These are phyloP conservation scores for Nothoprocta pentlandii DNA, from an alignment of 2,113 vertebrate species.

Conservation along the genomic window DNA sequence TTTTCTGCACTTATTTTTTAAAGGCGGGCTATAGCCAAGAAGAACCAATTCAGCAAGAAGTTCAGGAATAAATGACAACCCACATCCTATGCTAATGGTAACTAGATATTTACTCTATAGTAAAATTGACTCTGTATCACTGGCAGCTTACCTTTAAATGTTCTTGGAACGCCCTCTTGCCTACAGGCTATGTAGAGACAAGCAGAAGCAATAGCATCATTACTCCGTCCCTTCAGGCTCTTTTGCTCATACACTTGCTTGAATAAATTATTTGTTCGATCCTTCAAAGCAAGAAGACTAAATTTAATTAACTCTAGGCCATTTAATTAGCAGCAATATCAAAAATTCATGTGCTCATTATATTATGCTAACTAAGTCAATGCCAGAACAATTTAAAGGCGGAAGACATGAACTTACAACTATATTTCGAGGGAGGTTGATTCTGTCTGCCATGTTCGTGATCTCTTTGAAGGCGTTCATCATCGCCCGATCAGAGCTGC, in stretches of 20 bases:
- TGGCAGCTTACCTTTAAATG: slow-evolving; percentile 92
- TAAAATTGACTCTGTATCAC: not conserved
- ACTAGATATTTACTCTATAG: not conserved
- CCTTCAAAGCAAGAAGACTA: slow-evolving; percentile 83
- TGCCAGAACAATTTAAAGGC: slow-evolving; percentile 61
- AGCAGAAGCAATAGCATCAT: slow-evolving; percentile 97
- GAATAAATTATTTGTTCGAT: slow-evolving; percentile 99
- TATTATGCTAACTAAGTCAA: slow-evolving; percentile 76
- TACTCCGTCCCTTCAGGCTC: slow-evolving; percentile 97
- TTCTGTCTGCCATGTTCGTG: slow-evolving; percentile 97
- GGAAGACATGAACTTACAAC: slow-evolving; percentile 83
- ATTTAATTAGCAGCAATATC: slow-evolving; percentile 79
- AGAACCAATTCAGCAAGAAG: not conserved
- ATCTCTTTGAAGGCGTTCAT: slow-evolving; percentile 99
- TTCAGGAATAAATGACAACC: not conserved
- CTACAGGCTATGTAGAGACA: slow-evolving; percentile 99
- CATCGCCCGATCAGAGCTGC: slow-evolving; percentile 98
- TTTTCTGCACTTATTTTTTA: not conserved
- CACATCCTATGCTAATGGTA: not conserved
- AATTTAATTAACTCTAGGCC: slow-evolving; percentile 78
- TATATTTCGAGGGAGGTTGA: slow-evolving; percentile 98
- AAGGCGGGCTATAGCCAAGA: not conserved
- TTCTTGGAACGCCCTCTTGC: slow-evolving; percentile 97
- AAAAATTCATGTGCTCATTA: slow-evolving; percentile 79
- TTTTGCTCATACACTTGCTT: slow-evolving; percentile 99